phyloP scores from a whole-genome alignment of 2,797 vertebrate genomes.

The Acanthornis magna region DNA sequence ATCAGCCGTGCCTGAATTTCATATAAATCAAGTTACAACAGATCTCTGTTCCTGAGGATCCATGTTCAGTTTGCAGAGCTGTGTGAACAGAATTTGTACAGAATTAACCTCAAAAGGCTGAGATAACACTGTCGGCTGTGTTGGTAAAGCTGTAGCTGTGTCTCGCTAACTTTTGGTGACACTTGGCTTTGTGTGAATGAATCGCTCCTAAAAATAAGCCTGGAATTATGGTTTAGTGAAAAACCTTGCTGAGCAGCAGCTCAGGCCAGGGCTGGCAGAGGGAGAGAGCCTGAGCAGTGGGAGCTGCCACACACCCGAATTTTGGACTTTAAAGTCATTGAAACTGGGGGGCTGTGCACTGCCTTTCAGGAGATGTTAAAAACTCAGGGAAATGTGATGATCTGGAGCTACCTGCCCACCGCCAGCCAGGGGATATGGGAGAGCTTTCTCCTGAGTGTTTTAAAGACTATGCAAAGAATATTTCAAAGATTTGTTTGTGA shows the following conservation, averaged over 20 bases:
- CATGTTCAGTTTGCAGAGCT: neutral
- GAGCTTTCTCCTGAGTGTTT: neutral
- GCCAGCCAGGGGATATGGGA: neutral
- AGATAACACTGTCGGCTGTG: neutral
- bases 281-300: neutral
- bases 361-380: neutral
- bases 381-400: neutral
- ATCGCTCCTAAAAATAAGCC: neutral
- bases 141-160: neutral
- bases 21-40: neutral
- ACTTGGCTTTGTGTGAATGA: constrained; percentile 7
- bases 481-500: neutral
- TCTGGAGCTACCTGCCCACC: neutral
- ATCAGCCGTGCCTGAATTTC: neutral
- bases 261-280: neutral
- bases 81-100: neutral
- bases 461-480: neutral
- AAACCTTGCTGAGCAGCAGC: neutral
- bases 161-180: neutral
- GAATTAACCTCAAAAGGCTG: neutral
- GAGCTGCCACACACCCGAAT: neutral
- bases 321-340: neutral
- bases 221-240: neutral
- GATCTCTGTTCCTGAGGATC: neutral
- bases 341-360: neutral